Evolutionary conservation across 1,140 invertebrate genomes (phyloP), one percentile per base, ranked within the genome.

Genomic region (Pinna nobilis): DNA sequence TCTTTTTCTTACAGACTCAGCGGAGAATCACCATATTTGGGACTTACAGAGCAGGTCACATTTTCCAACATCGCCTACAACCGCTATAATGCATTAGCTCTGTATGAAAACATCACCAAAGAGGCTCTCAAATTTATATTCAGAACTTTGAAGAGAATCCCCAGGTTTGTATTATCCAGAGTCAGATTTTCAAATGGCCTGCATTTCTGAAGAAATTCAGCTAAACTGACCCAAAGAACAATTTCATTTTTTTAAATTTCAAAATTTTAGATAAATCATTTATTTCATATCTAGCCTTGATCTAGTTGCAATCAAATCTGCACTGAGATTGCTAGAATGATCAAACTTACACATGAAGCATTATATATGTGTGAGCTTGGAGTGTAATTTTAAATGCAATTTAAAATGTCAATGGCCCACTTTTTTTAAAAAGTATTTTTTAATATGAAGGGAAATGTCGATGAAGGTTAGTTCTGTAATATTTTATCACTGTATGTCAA

Each of bases 81-180:
- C 6, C 92, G 97, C 67, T 99, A 96, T 87, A 92, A 97, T 84
- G 98, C 97, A 83, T 97, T 98, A 83, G 93, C 97, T 89, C 91
- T 99, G 0, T 98, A 94, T 86, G 96, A 97, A 82, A 96, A 98
- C 89, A 92, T 98, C 30, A 97, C 95, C 18, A 96, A 96, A 87
- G 98, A 99, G 89, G 95, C 94, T 4, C 95, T 97, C 0, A 91
- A 97, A 70, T 99, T 99, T 90, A 92, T 99, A 28, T 98, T 98
- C 93, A 92, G 96, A 72, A 90, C 98, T 32, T 96, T 99, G 89
- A 99, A 99, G 90, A 93, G 96, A 78, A 93, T 95, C 77, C 96
- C 97, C 51, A 93, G 93, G 94, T 96, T 91, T 90, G 92, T 90
- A 18, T 3, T 0, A 9, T 18, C 13, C 4, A 44, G 39, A 11